These are phyloP conservation scores for Tetraodon nigroviridis DNA, from an alignment of 2,113 vertebrate genomes.

Conservation along the genomic window DNA sequence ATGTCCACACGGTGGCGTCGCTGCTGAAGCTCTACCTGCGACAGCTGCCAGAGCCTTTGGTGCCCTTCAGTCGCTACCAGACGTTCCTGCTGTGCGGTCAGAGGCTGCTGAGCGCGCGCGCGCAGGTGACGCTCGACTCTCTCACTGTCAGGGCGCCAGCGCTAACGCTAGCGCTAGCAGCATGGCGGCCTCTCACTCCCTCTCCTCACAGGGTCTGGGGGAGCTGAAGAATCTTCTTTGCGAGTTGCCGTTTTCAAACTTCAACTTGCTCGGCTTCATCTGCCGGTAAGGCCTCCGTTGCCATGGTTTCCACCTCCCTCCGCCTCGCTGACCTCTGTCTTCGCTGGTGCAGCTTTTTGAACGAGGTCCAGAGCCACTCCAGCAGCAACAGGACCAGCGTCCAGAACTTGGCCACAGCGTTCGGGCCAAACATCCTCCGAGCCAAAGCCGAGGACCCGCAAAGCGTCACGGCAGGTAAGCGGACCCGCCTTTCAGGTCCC, in stretches of 20 bases:
- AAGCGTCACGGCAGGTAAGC: conserved; percentile 73
- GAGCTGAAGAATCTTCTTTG: conserved; percentile 70
- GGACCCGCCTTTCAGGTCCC: background rate
- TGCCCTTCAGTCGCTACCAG: conserved; percentile 72
- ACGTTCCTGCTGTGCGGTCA: conserved; percentile 72
- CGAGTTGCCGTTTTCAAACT: conserved; percentile 75
- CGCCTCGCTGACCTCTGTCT: background rate
- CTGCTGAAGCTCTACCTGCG: conserved; percentile 78
- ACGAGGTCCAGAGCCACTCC: conserved; percentile 75
- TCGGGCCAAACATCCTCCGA: conserved; percentile 79
- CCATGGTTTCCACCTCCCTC: too few relatives aligned
- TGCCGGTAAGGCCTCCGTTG: conserved; percentile 63
- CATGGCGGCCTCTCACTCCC: background rate
- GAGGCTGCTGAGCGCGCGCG: conserved; percentile 53
- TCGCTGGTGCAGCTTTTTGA: conserved; percentile 66
- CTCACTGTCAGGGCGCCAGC: background rate
- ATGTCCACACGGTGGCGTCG: conserved; percentile 78
- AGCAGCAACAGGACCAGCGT: conserved; percentile 75
- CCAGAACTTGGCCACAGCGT: conserved; percentile 77
- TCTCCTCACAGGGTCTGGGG: conserved; percentile 55
- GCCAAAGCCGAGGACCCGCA: conserved; percentile 78
- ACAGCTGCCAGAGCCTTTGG: conserved; percentile 76
- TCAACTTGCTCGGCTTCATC: conserved; percentile 75
- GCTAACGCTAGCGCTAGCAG: too few relatives aligned
- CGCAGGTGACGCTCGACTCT: conserved; percentile 44